Evolutionary conservation across 1,140 invertebrate genomes (phyloP), one percentile per base, ranked within the genome.

Genomic region (Liolophura sinensis): DNA sequence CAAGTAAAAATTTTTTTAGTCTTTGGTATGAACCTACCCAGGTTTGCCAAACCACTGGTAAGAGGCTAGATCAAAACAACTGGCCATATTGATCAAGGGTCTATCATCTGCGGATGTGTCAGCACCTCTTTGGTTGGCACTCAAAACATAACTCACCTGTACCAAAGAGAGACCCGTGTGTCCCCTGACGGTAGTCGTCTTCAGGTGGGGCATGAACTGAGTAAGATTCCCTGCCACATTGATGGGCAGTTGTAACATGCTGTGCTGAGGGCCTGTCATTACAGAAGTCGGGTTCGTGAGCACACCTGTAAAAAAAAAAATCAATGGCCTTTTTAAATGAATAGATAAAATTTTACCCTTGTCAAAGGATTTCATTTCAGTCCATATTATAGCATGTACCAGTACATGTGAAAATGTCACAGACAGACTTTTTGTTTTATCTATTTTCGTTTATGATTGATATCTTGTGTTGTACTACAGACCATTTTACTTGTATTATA

Each of bases 401-500:
- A 57, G 48, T 20, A 60, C 48, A 78, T 74, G 70, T 76, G 76
- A 50, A 78, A 60, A 1, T 77, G 64, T 27, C 49, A 64, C 25
- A 57, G 46, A 11, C 20, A 7, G 16, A 5, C 16, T 15, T 20
- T 24, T 54, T 54, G 51, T 5, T 54, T n/a, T 20, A 20, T n/a
- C 3, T 54, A 24, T 54, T 20, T n/a, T n/a, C n/a, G n/a, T n/a
- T n/a, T n/a, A n/a, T 20, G 24, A 54, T 12, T 24, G 18, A 54
- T 20, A 5, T 54, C 24, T n/a, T 54, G 12, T 54, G 51, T 12
- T 24, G 18, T 54, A 54, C 18, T 4, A 3, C 3, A 54, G 3
- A 54, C 3, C 1, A 24, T 54, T n/a, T n/a, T 3, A 20, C 12
- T 12, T 5, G 1, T 12, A 5, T 3, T 4, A 54, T 54, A 12